Conservation (phyloP, 2,888 invertebrate species). For the Agonopterix arenella region DNA sequence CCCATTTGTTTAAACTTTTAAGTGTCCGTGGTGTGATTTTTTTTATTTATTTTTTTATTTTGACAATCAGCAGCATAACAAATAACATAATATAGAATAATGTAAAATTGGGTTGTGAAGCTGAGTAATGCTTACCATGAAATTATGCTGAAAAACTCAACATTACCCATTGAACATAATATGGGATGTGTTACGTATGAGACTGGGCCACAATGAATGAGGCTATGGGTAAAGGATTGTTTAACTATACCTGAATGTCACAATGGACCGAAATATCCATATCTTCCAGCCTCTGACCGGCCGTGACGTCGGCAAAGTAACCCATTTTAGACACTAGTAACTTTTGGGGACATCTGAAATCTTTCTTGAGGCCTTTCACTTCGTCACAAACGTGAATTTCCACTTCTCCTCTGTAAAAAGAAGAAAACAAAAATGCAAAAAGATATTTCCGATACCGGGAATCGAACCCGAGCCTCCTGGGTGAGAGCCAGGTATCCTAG, state of each 20-base stretch:
- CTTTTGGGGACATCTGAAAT: slow-evolving; percentile 92
- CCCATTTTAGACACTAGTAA: slow-evolving; percentile 94
- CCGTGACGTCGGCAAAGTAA: slow-evolving; percentile 94
- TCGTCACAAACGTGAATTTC: slow-evolving; percentile 98
- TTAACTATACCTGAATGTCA: slow-evolving; percentile 85
- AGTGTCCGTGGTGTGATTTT: no score
- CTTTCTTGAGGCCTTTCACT: slow-evolving; percentile 91
- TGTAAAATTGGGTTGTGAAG: no score
- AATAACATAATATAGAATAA: no score
- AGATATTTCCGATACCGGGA: slow-evolving; percentile 74
- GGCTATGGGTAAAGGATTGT: no score
- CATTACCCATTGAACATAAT: no score
- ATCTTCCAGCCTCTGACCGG: slow-evolving; percentile 88
- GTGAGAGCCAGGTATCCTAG: slow-evolving; percentile 79
- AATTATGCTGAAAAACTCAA: no score
- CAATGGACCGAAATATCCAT: slow-evolving; percentile 99
- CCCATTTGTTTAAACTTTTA: no score
- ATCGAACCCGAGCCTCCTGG: slow-evolving; percentile 78
- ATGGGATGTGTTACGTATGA: no score
- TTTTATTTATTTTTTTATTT: no score
- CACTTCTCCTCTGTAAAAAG: slow-evolving; percentile 81
- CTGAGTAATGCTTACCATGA: no score
- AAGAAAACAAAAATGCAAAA: slow-evolving; percentile 17
- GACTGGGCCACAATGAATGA: no score
- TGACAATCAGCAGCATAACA: no score